Base-by-base conservation (phyloP, 2,888 invertebrate species). In the Eumerus sabulonum region DNA sequence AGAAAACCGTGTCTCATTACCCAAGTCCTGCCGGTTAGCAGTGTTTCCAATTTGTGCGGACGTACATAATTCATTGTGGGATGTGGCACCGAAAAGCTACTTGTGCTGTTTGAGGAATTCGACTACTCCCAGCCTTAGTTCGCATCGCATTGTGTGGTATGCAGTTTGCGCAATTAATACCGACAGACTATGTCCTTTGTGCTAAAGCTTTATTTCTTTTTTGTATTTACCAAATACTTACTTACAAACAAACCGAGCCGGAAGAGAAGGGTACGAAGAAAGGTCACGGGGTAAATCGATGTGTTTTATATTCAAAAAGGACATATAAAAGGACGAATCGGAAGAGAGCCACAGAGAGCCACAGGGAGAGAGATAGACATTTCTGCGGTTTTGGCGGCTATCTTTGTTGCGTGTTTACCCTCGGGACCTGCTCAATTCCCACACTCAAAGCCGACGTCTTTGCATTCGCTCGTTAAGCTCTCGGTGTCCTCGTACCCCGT, bases 271-370 rank as follows among this genome's bases (percentile, higher is more conserved):
- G 56, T 18, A 50, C 35, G 27, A 56, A 44, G 72, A 40, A 74
- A 72, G 72, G 51, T 66, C 72, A 77, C 56, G 40, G 56, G 56
- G 66, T 66, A 72, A 76, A 72, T 67, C 72, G 72, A 77, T 66
- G 64, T 62, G 47, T 66, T 76, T 56, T 57, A 11, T 76, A 66
- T 67, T 66, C 53, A 62, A 59, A 64, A 27, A 48, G 27, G 44
- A 38, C 53, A 60, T 45, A 45, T 12, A 48, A 47, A 36, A n/a
- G n/a, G n/a, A n/a, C n/a, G 54, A 62, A 11, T 27, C 27, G 27
- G 7, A 7, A 4, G 27, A 27, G 2, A 27, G 27, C 27, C 3
- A 27, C 27, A 7, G 27, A 27, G 7, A 27, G n/a, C n/a, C n/a
- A n/a, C n/a, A n/a, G n/a, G n/a, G n/a, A 27, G 27, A 7, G 27